Evolutionary conservation across 2,113 vertebrate species (phyloP).

Genomic region (Muntiacus reevesi): DNA sequence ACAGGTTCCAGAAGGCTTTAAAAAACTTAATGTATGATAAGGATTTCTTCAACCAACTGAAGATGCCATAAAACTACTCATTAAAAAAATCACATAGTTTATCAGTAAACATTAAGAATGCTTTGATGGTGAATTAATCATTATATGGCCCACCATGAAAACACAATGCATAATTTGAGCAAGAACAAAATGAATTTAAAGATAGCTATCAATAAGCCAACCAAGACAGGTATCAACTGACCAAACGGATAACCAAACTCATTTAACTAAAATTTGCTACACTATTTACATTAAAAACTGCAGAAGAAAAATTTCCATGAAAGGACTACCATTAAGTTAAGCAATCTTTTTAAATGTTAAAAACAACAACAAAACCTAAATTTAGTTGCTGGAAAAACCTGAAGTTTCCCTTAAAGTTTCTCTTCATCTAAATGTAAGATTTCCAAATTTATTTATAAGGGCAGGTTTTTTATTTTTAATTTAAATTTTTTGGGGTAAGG

Average conservation of each 20-base stretch:
- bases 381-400: background rate
- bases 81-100: background rate
- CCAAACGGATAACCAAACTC: background rate
- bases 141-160: background rate
- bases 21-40: background rate
- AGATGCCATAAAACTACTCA: background rate
- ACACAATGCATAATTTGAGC: background rate
- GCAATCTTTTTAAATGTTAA: background rate
- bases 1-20: background rate
- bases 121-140: background rate
- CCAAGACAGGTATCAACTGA: background rate
- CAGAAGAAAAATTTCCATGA: background rate
- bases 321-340: background rate
- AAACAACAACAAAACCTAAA: background rate
- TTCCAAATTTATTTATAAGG: background rate
- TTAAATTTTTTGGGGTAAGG: background rate
- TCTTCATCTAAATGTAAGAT: background rate
- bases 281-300: background rate
- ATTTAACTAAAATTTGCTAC: background rate
- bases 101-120: background rate
- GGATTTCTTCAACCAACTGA: background rate
- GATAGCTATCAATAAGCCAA: background rate
- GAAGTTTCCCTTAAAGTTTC: conserved; percentile 3
- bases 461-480: background rate
- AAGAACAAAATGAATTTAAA: conserved; percentile 10